phyloP scores from a whole-genome alignment of 1,140 invertebrate species.

The Cotesia typhae region DNA sequence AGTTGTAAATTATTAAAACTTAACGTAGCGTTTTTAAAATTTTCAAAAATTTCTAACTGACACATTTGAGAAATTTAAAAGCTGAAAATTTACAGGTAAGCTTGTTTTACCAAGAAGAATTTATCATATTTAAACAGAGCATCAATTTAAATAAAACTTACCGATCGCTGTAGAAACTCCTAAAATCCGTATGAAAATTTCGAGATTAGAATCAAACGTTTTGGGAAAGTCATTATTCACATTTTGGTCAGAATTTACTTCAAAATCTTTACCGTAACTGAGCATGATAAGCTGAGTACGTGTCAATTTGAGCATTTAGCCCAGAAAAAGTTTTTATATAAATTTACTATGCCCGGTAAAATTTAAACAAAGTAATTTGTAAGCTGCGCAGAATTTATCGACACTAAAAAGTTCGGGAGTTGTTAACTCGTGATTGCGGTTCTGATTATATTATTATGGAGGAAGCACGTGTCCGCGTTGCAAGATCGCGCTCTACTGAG shows the following conservation, averaged over 20 bases:
- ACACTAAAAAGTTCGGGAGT: background rate
- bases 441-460: background rate
- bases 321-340: background rate
- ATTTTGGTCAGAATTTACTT: slow-evolving; percentile 25
- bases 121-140: too few relatives aligned
- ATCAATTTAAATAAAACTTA: slow-evolving; percentile 17
- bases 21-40: too few relatives aligned
- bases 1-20: too few relatives aligned
- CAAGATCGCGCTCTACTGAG: slow-evolving; percentile 41
- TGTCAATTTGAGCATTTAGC: background rate
- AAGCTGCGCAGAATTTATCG: background rate
- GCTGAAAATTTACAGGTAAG: too few relatives aligned
- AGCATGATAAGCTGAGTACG: slow-evolving; percentile 25
- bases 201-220: slow-evolving; percentile 32
- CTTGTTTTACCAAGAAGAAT: too few relatives aligned
- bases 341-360: background rate
- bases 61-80: too few relatives aligned
- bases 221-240: slow-evolving; percentile 30
- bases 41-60: too few relatives aligned
- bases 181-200: slow-evolving; percentile 35
- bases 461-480: slow-evolving; percentile 32
- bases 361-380: background rate
- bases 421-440: background rate
- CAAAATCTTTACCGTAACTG: slow-evolving; percentile 38
- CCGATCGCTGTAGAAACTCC: slow-evolving; percentile 39